phyloP scores from a whole-genome alignment of 2,797 vertebrate genomes.

The Spondyliosoma cantharus region DNA sequence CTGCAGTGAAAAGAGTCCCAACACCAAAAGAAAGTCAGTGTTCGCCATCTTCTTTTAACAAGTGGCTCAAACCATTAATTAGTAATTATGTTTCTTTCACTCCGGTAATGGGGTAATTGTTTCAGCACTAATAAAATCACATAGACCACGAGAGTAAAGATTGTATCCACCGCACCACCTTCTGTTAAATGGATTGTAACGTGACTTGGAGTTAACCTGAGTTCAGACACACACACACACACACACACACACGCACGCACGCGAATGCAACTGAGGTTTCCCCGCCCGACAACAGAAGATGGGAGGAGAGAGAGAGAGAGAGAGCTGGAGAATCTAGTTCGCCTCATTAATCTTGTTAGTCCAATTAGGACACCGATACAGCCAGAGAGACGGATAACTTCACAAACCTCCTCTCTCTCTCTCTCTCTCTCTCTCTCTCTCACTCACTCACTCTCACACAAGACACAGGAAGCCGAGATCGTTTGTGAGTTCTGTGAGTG shows the following conservation, averaged over 20 bases:
- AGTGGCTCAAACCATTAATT: not conserved
- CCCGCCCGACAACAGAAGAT: constrained; percentile 53
- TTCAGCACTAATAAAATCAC: constrained; percentile 23
- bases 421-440: no score
- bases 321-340: constrained; percentile 70
- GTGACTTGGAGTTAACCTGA: constrained; percentile 59
- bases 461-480: constrained; percentile 16
- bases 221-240: constrained; percentile 31
- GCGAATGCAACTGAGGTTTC: constrained; percentile 13
- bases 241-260: constrained; percentile 34
- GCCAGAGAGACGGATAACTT: constrained; percentile 60
- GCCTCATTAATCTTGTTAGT: constrained; percentile 83
- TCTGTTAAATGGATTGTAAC: constrained; percentile 46
- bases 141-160: constrained; percentile 3
- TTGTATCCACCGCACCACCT: constrained; percentile 13
- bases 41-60: not conserved
- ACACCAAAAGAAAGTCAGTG: not conserved
- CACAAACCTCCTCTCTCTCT: constrained; percentile 39
- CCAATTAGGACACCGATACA: constrained; percentile 80
- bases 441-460: not conserved
- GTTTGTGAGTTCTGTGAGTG: constrained; percentile 9
- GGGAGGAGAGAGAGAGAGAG: constrained; percentile 52
- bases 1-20: not conserved
- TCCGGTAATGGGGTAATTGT: constrained; percentile 9
- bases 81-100: not conserved